Evolutionary conservation across 2,113 vertebrate genomes (phyloP).

Genomic region (Pithys albifrons): DNA sequence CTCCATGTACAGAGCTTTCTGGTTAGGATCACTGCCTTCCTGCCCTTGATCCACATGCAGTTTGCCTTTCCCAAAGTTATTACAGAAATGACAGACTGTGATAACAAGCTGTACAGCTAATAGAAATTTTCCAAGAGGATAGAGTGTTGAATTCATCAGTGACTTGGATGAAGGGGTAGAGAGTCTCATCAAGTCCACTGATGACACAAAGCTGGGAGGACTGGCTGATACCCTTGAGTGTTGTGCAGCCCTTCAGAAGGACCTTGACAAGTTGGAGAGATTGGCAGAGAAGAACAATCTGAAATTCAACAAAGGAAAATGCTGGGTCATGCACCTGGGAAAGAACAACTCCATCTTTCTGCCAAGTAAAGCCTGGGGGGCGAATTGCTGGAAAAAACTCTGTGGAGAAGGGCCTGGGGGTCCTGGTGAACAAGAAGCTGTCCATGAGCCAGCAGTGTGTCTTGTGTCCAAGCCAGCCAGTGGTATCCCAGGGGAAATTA

Average conservation of each 20-base stretch:
- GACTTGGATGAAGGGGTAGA: no score
- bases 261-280: not conserved
- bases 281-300: not conserved
- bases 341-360: not conserved
- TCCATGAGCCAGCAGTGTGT: not conserved
- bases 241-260: not conserved
- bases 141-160: not conserved
- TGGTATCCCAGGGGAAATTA: not conserved
- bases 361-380: not conserved
- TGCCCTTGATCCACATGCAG: no score
- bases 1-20: no score
- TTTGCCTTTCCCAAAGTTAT: not conserved
- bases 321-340: not conserved
- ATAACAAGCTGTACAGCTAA: not conserved
- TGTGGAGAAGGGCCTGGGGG: not conserved
- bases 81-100: no score
- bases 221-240: not conserved
- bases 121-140: not conserved
- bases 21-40: no score
- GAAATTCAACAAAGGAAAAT: not conserved
- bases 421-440: not conserved
- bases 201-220: not conserved
- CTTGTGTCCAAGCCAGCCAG: not conserved
- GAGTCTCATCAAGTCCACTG: not conserved
- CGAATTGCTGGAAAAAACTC: not conserved